These are phyloP conservation scores for Euura lappo DNA, from an alignment of 1,140 invertebrate species.

Conservation along the genomic window DNA sequence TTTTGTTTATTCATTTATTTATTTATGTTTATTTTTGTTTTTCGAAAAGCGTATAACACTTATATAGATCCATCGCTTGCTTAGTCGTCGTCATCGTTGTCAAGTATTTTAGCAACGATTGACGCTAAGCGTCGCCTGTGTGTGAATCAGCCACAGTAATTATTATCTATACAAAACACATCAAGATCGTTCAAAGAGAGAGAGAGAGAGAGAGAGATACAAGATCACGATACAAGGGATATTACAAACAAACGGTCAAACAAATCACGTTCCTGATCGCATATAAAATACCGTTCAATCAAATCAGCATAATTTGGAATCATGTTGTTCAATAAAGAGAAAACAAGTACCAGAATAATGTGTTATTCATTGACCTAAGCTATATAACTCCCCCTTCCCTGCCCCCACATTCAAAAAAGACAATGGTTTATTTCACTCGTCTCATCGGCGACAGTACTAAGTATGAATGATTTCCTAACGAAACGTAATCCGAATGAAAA, in stretches of 20 bases:
- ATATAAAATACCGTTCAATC: too few species aligned
- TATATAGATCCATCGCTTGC: constrained; percentile 29
- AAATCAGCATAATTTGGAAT: too few species aligned
- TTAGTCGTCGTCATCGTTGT: constrained; percentile 14
- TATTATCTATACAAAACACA: constrained; percentile 25
- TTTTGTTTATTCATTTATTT: constrained; percentile 16
- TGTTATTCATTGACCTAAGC: too few species aligned
- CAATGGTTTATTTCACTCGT: too few species aligned
- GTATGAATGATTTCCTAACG: too few species aligned
- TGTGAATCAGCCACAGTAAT: constrained; percentile 13
- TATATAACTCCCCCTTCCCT: too few species aligned
- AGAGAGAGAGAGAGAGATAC: constrained; percentile 15
- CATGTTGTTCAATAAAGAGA: too few species aligned
- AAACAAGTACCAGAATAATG: too few species aligned
- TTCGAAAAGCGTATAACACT: constrained; percentile 30
- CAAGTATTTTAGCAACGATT: not conserved
- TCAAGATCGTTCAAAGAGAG: constrained; percentile 22
- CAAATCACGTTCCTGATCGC: not conserved
- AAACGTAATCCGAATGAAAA: too few species aligned
- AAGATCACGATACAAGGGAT: constrained; percentile 18
- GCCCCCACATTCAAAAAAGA: too few species aligned
- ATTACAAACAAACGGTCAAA: not conserved
- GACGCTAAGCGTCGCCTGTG: constrained; percentile 20
- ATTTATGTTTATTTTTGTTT: constrained; percentile 7
- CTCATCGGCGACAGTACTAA: too few species aligned